Conservation (phyloP, 37 sponge, comb jelly and placozoan genomes). For the Dysidea cf. avara region DNA sequence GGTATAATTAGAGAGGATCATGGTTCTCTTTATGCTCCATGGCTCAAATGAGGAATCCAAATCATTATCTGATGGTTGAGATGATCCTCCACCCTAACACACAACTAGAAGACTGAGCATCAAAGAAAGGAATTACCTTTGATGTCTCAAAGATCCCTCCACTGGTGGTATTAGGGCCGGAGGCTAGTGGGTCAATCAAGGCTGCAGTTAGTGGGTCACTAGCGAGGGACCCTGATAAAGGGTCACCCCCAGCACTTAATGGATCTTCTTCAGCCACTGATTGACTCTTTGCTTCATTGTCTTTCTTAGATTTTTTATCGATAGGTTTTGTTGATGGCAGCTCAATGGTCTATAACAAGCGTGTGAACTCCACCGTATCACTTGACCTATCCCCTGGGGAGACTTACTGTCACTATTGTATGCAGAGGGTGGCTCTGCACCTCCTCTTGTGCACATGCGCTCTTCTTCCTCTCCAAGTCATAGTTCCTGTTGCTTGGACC, state of each 20-base stretch:
- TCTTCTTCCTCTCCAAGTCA: slow-evolving; percentile 47
- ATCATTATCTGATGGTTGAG: neutral
- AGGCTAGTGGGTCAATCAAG: slow-evolving; percentile 35
- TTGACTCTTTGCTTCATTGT: neutral
- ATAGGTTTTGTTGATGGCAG: slow-evolving; percentile 96
- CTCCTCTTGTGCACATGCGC: slow-evolving; percentile 25
- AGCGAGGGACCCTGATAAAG: slow-evolving; percentile 28
- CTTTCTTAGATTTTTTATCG: slow-evolving; percentile 77
- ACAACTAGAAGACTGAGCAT: neutral
- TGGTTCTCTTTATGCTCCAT: slow-evolving; percentile 82
- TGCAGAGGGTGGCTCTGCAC: slow-evolving; percentile 40
- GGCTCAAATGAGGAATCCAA: slow-evolving; percentile 74
- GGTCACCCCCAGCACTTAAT: slow-evolving; percentile 21
- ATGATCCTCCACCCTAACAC: neutral
- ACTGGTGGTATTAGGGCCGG: slow-evolving; percentile 1
- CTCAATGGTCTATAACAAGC: slow-evolving; percentile 95
- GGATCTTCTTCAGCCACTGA: slow-evolving; percentile 13
- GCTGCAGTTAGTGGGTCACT: slow-evolving; percentile 63
- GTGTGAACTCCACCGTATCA: neutral
- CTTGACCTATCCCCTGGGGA: slow-evolving; percentile 25
- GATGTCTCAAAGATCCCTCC: slow-evolving; percentile 19
- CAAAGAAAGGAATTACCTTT: neutral
- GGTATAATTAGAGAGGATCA: slow-evolving; percentile 84
- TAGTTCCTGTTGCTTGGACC: slow-evolving; percentile 45
- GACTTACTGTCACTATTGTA: slow-evolving; percentile 47